Evolutionary conservation across 2,888 invertebrate genomes (phyloP).

Genomic region (Leptinotarsa juncta): DNA sequence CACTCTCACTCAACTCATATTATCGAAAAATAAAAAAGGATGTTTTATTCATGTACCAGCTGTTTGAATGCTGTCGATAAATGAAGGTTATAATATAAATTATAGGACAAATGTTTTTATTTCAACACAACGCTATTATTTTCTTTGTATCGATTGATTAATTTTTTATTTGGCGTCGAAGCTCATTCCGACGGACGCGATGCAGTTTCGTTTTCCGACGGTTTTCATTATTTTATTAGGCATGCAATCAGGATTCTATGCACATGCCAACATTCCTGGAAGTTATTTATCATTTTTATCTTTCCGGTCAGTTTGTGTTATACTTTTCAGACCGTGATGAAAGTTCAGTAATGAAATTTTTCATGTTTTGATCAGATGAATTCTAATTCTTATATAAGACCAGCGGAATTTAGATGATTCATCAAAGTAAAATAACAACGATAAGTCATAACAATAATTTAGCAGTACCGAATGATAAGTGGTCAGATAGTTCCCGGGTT

Average conservation of each 20-base stretch:
- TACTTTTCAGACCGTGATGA: constrained; percentile 31
- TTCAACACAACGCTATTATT: constrained; percentile 32
- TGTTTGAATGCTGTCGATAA: constrained; percentile 37
- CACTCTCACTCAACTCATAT: constrained; percentile 44
- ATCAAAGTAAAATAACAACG: too few species aligned
- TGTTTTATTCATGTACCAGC: constrained; percentile 39
- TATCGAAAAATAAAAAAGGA: constrained; percentile 41
- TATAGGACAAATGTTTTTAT: constrained; percentile 44
- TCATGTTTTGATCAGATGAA: too few species aligned
- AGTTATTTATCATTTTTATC: constrained; percentile 48
- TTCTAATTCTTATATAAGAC: too few species aligned
- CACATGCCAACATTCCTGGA: constrained; percentile 42
- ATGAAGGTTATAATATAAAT: constrained; percentile 43
- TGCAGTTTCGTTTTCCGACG: constrained; percentile 45
- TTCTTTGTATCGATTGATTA: constrained; percentile 45
- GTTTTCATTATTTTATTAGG: constrained; percentile 44
- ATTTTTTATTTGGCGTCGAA: constrained; percentile 40
- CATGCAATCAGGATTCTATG: constrained; percentile 44
- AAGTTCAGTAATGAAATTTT: neutral
- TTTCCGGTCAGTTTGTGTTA: constrained; percentile 41
- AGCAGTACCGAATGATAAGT: too few species aligned
- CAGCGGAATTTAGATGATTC: too few species aligned
- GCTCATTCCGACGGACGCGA: constrained; percentile 42
- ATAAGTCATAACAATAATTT: too few species aligned
- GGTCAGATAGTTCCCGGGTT: too few species aligned